phyloP scores from a whole-genome alignment of 2,113 vertebrate species.

The Odocoileus virginianus region DNA sequence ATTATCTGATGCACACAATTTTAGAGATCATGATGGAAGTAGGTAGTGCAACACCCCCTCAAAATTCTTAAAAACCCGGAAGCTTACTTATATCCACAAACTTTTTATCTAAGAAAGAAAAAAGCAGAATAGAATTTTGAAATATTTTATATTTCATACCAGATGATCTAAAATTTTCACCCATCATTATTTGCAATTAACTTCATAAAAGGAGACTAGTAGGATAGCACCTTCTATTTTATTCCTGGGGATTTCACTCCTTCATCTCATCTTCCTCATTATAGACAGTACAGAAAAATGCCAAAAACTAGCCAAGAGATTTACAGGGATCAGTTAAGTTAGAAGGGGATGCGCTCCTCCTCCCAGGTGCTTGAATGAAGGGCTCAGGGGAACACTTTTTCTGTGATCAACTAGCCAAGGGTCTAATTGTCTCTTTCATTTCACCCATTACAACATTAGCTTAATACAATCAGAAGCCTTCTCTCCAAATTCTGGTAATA shows the following conservation, averaged over 20 bases:
- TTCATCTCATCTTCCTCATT: not conserved
- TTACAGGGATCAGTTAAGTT: not conserved
- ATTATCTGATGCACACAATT: slow-evolving; percentile 49
- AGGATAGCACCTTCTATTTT: slow-evolving; percentile 29
- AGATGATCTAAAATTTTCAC: not conserved
- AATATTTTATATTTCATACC: not conserved
- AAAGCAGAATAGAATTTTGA: not conserved
- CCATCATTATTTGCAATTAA: not conserved
- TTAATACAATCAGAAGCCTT: slow-evolving; percentile 65
- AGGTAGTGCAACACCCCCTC: not conserved
- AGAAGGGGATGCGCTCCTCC: slow-evolving; percentile 40
- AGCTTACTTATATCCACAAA: not conserved
- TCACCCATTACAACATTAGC: slow-evolving; percentile 60
- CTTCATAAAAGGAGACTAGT: not conserved
- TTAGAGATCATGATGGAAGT: not conserved
- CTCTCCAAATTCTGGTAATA: slow-evolving; percentile 77
- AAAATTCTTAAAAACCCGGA: not conserved
- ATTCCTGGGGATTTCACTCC: slow-evolving; percentile 42
- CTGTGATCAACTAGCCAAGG: slow-evolving; percentile 52
- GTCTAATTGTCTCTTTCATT: slow-evolving; percentile 25
- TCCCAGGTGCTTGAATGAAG: slow-evolving; percentile 51
- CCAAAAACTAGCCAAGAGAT: slow-evolving; percentile 22
- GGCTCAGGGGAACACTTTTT: slow-evolving; percentile 51
- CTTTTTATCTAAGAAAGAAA: not conserved
- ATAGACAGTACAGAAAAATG: slow-evolving; percentile 42